These are phyloP conservation scores for Reticulitermes speratus DNA, from an alignment of 1,140 invertebrate genomes.

Conservation along the genomic window DNA sequence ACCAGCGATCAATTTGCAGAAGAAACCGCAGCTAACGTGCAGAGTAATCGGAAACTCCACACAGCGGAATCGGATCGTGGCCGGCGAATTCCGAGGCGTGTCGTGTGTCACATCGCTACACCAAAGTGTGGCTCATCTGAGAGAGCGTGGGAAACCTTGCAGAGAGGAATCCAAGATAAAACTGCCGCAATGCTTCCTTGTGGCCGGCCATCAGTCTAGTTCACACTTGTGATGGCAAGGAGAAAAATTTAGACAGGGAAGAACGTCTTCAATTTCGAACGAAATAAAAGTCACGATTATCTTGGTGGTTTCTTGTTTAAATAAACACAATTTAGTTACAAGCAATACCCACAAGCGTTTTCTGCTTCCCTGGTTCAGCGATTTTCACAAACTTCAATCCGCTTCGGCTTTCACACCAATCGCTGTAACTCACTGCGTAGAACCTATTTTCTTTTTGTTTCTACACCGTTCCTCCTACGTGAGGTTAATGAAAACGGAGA, in stretches of 20 bases:
- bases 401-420: neutral
- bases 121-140: neutral
- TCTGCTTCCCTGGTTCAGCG: slow-evolving; percentile 8
- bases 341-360: neutral
- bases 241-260: neutral
- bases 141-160: slow-evolving; percentile 3
- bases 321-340: slow-evolving; percentile 17
- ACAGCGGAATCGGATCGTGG: neutral
- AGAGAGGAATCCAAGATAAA: neutral
- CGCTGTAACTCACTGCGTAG: neutral
- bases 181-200: too few relatives aligned
- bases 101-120: neutral
- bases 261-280: neutral
- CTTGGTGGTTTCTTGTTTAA: slow-evolving; percentile 16
- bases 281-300: neutral
- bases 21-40: neutral
- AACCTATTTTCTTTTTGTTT: neutral
- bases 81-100: neutral
- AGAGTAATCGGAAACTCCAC: neutral
- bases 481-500: neutral
- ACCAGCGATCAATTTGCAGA: neutral
- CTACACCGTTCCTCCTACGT: neutral
- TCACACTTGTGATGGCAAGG: neutral
- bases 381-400: slow-evolving; percentile 11
- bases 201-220: neutral